Conservation (phyloP, 2,797 vertebrate genomes). For the Yasuhikotakia modesta region DNA sequence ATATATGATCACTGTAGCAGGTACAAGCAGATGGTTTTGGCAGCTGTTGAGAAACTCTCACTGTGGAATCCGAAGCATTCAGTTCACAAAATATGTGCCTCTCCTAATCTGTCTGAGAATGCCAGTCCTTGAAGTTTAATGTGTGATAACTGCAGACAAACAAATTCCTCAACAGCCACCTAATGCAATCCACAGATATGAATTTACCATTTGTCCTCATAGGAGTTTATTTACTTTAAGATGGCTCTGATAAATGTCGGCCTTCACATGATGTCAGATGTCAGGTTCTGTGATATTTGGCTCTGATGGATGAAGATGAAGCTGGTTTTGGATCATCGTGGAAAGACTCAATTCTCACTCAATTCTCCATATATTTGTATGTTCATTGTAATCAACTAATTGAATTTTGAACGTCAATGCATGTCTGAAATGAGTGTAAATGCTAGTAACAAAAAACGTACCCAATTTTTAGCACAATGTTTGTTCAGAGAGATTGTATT, state of each 20-base stretch:
- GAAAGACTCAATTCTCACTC: no score
- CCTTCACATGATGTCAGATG: not conserved
- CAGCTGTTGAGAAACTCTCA: not conserved
- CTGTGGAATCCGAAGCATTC: constrained; percentile 19
- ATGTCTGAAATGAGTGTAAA: constrained; percentile 35
- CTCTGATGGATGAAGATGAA: constrained; percentile 10
- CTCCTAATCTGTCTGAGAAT: constrained; percentile 32
- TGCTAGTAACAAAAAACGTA: constrained; percentile 21
- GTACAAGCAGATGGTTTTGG: no score
- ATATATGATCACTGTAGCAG: no score
- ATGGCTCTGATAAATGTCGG: not conserved
- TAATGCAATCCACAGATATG: not conserved
- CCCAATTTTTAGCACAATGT: constrained; percentile 26
- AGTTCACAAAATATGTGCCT: constrained; percentile 9
- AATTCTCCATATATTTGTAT: constrained; percentile 26
- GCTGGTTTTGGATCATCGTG: constrained; percentile 12
- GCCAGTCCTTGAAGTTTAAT: constrained; percentile 3
- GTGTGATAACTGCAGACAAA: constrained; percentile 1
- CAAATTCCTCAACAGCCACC: not conserved
- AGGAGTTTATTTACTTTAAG: not conserved
- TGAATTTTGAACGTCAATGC: constrained; percentile 40
- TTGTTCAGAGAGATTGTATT: constrained; percentile 41
- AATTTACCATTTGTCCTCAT: not conserved
- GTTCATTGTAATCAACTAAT: constrained; percentile 40
- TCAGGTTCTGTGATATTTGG: not conserved